These are phyloP conservation scores for Mormyrus iriodes DNA, from an alignment of 2,113 vertebrate species.

Conservation along the genomic window DNA sequence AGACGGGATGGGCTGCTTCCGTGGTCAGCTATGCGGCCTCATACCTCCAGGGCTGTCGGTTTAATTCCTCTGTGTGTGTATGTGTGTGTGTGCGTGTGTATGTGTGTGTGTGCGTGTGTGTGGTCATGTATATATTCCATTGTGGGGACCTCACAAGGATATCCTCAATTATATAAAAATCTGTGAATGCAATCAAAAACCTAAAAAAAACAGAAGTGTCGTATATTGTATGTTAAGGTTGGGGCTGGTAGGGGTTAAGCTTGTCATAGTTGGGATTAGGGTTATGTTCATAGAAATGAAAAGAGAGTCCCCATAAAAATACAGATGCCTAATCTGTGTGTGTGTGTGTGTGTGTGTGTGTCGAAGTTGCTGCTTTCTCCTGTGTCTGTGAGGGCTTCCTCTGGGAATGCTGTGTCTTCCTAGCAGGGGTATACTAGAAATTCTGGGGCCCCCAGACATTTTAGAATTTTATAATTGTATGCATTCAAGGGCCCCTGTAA, in stretches of 20 bases:
- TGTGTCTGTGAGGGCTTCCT: not conserved
- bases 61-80: not conserved
- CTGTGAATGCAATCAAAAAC: not conserved
- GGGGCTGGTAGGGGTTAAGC: not conserved
- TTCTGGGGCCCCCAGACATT: not conserved
- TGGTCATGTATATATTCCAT: not conserved
- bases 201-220: not conserved
- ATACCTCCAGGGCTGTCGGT: not conserved
- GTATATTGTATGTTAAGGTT: not conserved
- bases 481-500: not conserved
- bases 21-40: not conserved
- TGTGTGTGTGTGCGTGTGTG: not conserved
- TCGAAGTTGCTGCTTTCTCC: no score
- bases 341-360: no score
- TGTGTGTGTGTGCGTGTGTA: no score
- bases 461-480: not conserved
- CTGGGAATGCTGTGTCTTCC: not conserved
- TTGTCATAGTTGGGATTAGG: not conserved
- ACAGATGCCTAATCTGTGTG: not conserved
- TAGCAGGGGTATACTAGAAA: not conserved
- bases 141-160: not conserved
- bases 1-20: not conserved
- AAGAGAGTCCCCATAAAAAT: no score
- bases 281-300: not conserved
- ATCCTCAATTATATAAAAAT: not conserved